Base-by-base conservation (phyloP, 2,797 vertebrate species). In the Myoxocephalus aenaeus region DNA sequence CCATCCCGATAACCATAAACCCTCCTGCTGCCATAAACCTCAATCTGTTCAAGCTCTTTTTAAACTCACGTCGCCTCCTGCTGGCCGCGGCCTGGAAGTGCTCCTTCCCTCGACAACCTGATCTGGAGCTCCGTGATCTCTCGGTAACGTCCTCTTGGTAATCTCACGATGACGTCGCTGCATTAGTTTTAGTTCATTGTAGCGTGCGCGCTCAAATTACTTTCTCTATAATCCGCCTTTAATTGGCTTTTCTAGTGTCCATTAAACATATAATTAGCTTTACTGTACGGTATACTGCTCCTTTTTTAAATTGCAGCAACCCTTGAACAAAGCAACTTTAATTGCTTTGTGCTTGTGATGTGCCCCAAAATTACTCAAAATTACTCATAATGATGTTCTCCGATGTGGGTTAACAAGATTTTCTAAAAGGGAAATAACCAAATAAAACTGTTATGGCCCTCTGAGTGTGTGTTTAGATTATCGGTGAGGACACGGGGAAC, bases 261-360 rank as follows among this genome's bases (percentile, higher is more conserved):
- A 87, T 84, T 87, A 78, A 92, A 90, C 85, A 79, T 77, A 82
- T 88, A 87, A 93, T 91, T 92, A 89, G 64, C 80, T 89, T 88
- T 65, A 91, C 85, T 83, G 83, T 84, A 83, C 34, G 7, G 34
- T 34, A 1, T 57, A 79, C 79, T 53, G 78, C 84, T 86, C 68
- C 0, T 83, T 77, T 90, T 84, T 73, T 87, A 34, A 88, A 91
- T 88, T 90, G 85, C 86, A 57, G 74, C 82, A 68, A 71, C 86
- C 40, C 62, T 81, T 57, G 75, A 85, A 75, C 84, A 86, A 86
- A 86, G 75, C 72, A 25, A 74, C 89, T 90, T 88, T 88, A 88
- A 88, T 89, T 85, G 77, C 73, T 70, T 82, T 84, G 72, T 74
- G 83, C 57, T 87, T 79, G 86, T 79, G 83, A 88, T 82, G 69